Evolutionary conservation across 2,113 vertebrate genomes (phyloP).

Genomic region (Burhinus oedicnemus): DNA sequence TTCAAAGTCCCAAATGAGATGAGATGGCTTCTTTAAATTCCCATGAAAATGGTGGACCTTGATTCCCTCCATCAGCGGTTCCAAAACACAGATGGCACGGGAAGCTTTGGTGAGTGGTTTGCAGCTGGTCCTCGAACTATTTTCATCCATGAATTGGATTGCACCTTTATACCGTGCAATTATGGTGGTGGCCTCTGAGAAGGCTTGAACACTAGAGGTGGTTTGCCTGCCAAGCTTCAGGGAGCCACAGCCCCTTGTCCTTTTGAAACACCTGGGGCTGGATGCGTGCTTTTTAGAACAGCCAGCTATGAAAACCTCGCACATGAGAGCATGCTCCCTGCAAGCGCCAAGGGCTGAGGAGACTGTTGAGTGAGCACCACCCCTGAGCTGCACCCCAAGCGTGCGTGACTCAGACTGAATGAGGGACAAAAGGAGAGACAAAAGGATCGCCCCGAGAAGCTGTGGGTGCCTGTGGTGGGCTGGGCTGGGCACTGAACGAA

Average conservation of each 20-base stretch:
- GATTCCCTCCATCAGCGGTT: not conserved
- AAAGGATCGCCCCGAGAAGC: not conserved
- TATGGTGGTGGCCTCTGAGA: not conserved
- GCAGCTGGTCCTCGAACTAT: rapidly evolving
- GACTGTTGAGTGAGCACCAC: rapidly evolving
- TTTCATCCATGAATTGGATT: not conserved
- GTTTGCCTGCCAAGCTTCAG: no score
- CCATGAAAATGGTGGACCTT: not conserved
- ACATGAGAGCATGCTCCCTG: rapidly evolving
- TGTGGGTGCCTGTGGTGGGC: not conserved
- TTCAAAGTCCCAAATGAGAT: not conserved
- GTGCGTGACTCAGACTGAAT: rapidly evolving
- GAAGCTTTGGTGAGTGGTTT: not conserved
- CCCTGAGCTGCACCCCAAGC: not conserved
- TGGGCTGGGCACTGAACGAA: not conserved
- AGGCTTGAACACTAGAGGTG: not conserved
- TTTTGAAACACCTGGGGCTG: not conserved
- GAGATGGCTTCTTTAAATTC: not conserved
- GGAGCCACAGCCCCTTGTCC: not conserved
- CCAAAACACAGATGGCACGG: not conserved
- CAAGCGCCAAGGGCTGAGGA: rapidly evolving
- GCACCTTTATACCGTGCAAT: not conserved
- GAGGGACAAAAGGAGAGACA: not conserved
- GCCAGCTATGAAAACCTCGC: rapidly evolving
- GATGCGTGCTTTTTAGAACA: not conserved